These are phyloP conservation scores for Drosophila tani DNA, from an alignment of 1,140 invertebrate genomes.

Conservation along the genomic window DNA sequence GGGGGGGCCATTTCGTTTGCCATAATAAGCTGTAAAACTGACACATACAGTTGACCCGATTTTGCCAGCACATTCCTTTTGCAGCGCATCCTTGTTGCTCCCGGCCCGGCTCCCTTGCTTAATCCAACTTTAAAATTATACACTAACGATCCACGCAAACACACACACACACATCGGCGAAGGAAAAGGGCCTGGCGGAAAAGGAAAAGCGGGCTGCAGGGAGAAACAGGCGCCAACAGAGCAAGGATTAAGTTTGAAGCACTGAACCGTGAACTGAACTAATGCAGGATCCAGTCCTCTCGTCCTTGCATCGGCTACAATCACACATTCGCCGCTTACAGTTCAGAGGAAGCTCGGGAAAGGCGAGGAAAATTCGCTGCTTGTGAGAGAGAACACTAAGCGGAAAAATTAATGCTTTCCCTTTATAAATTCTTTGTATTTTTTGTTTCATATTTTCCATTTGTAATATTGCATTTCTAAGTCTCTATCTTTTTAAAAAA, in stretches of 20 bases:
- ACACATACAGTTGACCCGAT: constrained; percentile 81
- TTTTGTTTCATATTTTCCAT: no score
- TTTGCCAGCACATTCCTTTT: constrained; percentile 69
- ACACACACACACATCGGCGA: background rate
- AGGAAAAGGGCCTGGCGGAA: background rate
- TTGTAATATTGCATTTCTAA: no score
- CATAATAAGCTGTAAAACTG: constrained; percentile 82
- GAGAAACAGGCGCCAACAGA: constrained; percentile 36
- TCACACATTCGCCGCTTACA: constrained; percentile 60
- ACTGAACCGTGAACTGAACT: constrained; percentile 75
- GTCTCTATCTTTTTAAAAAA: no score
- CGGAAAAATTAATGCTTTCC: background rate
- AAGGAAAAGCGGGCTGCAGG: constrained; percentile 20
- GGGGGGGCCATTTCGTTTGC: constrained; percentile 56
- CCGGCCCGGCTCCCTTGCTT: constrained; percentile 51
- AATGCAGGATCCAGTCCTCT: constrained; percentile 77
- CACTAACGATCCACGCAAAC: constrained; percentile 72
- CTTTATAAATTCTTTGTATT: background rate
- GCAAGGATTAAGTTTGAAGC: constrained; percentile 81
- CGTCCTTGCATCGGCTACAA: constrained; percentile 78
- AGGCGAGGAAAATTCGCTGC: constrained; percentile 6
- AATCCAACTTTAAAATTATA: constrained; percentile 84
- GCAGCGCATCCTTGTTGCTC: constrained; percentile 8
- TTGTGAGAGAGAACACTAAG: background rate
- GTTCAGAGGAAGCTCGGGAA: constrained; percentile 10